These are phyloP conservation scores for Empis stercorea DNA, from an alignment of 2,888 invertebrate genomes.

Conservation along the genomic window DNA sequence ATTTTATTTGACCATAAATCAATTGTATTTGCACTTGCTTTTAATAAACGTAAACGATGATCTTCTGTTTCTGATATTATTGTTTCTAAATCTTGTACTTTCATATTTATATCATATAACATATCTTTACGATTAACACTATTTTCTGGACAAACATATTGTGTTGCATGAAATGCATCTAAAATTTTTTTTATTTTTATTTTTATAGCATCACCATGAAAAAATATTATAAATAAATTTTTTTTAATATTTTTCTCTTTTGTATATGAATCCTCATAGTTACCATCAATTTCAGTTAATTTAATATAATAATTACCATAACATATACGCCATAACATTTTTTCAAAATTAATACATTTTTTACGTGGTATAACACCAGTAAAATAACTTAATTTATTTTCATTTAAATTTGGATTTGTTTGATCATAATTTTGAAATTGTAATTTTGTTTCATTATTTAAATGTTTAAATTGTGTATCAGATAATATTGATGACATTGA, in stretches of 20 bases:
- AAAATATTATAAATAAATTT: constrained; percentile 59
- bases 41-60: constrained; percentile 58
- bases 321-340: constrained; percentile 92
- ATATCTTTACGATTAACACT: constrained; percentile 57
- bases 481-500: too few species aligned
- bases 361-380: constrained; percentile 89
- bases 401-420: not conserved
- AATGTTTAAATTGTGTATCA: too few species aligned
- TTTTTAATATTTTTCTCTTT: not conserved
- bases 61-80: constrained; percentile 63
- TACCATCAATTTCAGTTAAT: constrained; percentile 77
- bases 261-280: constrained; percentile 55
- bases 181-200: constrained; percentile 69
- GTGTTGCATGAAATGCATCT: constrained; percentile 66
- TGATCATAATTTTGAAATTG: not conserved
- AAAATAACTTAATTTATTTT: constrained; percentile 55
- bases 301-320: constrained; percentile 87
- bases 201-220: constrained; percentile 67
- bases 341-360: constrained; percentile 82
- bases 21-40: constrained; percentile 39
- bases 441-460: constrained; percentile 20
- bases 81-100: constrained; percentile 59
- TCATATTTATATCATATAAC: constrained; percentile 57
- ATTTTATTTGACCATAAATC: constrained; percentile 70
- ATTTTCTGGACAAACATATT: constrained; percentile 73